Percentiles rank a stretch among this genome's conserved stretches.
These are phyloP conservation scores for Amphiprion clarkii DNA, from an alignment of 2,797 vertebrate species.

Conservation along the genomic window DNA sequence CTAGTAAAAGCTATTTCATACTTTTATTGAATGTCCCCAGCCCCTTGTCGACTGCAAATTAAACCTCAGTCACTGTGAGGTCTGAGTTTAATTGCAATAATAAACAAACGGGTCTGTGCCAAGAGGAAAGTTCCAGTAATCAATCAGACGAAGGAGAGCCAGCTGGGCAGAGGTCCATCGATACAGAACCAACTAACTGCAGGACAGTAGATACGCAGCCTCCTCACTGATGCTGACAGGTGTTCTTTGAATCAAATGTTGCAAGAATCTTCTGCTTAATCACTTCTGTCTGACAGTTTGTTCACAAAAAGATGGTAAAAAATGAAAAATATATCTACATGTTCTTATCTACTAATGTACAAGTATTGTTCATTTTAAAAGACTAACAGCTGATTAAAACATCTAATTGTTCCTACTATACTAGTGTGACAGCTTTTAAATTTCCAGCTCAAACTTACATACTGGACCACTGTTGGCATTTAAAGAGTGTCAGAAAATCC, in stretches of 20 bases:
- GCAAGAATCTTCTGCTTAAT: too few relatives aligned
- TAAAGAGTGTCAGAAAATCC: too few relatives aligned
- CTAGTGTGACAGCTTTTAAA: too few relatives aligned
- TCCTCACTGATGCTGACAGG: neutral
- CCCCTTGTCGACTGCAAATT: conserved; percentile 60
- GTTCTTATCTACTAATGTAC: too few relatives aligned
- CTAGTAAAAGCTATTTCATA: conserved; percentile 49
- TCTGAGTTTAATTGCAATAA: conserved; percentile 56
- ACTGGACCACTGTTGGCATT: too few relatives aligned
- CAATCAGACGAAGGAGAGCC: conserved; percentile 40
- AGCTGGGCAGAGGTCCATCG: conserved; percentile 36
- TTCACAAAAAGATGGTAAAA: too few relatives aligned
- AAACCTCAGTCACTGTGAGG: conserved; percentile 50
- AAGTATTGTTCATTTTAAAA: too few relatives aligned
- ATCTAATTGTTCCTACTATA: too few relatives aligned
- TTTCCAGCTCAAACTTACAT: too few relatives aligned
- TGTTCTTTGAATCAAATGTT: neutral
- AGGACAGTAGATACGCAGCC: conserved; percentile 1
- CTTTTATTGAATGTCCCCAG: conserved; percentile 56
- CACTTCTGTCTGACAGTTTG: too few relatives aligned
- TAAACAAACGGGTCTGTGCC: conserved; percentile 58
- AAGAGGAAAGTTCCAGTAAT: conserved; percentile 58
- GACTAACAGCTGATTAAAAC: too few relatives aligned
- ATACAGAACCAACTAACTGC: neutral
- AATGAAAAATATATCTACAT: too few relatives aligned